Percentiles rank a stretch among this genome's conserved stretches.
phyloP scores from a whole-genome alignment of 35 echinoderm and acorn worm genomes.

The Acanthaster planci region DNA sequence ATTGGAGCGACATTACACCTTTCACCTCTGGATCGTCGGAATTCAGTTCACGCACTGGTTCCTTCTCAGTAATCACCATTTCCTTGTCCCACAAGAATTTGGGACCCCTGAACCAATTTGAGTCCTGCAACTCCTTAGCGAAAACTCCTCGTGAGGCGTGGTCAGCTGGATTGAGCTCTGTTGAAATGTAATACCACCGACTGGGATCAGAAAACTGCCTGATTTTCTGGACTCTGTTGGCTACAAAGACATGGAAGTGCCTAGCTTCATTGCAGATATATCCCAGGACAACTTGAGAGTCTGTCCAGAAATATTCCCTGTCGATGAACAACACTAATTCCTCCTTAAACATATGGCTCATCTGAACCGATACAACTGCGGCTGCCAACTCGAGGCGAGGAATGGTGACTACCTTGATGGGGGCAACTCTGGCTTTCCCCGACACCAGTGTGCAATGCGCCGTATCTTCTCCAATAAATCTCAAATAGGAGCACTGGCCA shows the following conservation, averaged over 20 bases:
- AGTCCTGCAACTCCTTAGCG: background rate
- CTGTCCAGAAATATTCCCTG: slow-evolving; percentile 64
- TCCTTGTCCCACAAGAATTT: background rate
- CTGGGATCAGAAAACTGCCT: slow-evolving; percentile 29
- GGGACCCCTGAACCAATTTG: background rate
- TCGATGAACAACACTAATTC: slow-evolving; percentile 22
- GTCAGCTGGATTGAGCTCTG: slow-evolving; percentile 56
- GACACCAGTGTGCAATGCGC: slow-evolving; percentile 47
- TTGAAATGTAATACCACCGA: slow-evolving; percentile 58
- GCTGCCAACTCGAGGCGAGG: slow-evolving; percentile 66
- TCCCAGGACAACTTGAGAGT: slow-evolving; percentile 63
- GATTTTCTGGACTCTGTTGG: slow-evolving; percentile 59
- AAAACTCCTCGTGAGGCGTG: slow-evolving; percentile 39
- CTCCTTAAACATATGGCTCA: slow-evolving; percentile 35
- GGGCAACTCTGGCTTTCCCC: slow-evolving; percentile 61
- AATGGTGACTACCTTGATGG: slow-evolving; percentile 54
- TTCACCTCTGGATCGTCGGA: slow-evolving; percentile 68
- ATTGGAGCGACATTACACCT: slow-evolving; percentile 3
- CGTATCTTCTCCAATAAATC: slow-evolving; percentile 33
- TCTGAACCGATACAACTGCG: slow-evolving; percentile 29
- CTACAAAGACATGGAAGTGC: slow-evolving; percentile 57
- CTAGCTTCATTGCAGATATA: too few species aligned
- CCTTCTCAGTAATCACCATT: background rate
- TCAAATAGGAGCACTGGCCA: slow-evolving; percentile 61
- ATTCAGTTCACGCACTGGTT: background rate